Conservation (phyloP, 2,888 invertebrate genomes). For the Sinopyrophorus schimmeli region DNA sequence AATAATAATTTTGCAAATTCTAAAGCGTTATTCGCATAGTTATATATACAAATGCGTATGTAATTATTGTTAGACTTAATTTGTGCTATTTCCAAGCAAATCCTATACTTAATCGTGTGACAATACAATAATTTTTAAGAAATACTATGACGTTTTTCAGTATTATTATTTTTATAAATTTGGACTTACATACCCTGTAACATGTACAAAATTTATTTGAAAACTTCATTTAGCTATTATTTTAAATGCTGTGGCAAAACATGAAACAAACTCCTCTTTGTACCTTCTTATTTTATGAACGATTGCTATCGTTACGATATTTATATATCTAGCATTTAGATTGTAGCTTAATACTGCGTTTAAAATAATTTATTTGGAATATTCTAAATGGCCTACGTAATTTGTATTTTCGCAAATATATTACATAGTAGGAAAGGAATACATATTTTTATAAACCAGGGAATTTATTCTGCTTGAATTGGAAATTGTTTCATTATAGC, state of each 20-base stretch:
- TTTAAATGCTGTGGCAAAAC: no score
- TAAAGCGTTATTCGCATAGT: no score
- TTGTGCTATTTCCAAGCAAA: constrained; percentile 13
- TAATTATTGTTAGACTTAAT: background rate
- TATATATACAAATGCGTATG: no score
- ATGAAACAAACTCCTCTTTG: no score
- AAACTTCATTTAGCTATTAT: no score
- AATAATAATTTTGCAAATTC: no score
- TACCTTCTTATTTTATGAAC: no score
- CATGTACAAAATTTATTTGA: no score
- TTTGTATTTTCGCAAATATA: constrained; percentile 46
- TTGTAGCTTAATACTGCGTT: constrained; percentile 21
- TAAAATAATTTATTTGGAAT: constrained; percentile 23
- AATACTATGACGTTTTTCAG: constrained; percentile 10
- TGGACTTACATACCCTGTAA: no score
- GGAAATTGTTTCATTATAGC: no score
- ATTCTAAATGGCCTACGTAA: constrained; percentile 47
- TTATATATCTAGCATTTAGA: background rate
- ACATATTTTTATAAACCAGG: constrained; percentile 44
- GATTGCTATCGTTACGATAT: no score
- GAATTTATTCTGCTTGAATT: no score
- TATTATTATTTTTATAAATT: constrained; percentile 7
- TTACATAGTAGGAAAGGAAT: constrained; percentile 41
- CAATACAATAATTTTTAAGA: constrained; percentile 48
- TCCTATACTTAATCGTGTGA: constrained; percentile 54